These are phyloP conservation scores for Champsocephalus esox DNA, from an alignment of 2,797 vertebrate species.

Conservation along the genomic window DNA sequence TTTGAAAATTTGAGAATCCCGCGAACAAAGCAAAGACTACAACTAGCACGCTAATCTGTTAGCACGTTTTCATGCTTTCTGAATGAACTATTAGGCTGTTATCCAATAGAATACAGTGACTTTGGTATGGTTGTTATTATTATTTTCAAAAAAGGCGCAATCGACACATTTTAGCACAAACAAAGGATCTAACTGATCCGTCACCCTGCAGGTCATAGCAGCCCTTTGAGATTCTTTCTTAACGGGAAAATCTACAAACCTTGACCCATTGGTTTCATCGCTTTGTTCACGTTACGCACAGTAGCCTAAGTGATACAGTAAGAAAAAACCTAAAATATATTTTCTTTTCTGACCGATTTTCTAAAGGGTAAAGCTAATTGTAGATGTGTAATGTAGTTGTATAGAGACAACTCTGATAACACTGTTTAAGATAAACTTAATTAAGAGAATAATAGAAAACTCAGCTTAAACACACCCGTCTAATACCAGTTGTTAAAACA, in stretches of 20 bases:
- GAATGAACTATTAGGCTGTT: not conserved
- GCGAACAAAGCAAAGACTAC: not conserved
- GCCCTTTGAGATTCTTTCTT: not conserved
- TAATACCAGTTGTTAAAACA: slow-evolving; percentile 51
- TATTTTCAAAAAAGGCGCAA: not conserved
- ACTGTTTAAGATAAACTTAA: slow-evolving; percentile 68
- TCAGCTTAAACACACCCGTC: slow-evolving; percentile 46
- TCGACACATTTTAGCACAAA: not conserved
- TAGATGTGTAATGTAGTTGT: slow-evolving; percentile 59
- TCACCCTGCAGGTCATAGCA: not conserved
- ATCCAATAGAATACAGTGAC: not conserved
- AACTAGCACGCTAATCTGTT: not conserved
- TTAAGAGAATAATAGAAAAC: slow-evolving; percentile 61
- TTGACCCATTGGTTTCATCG: not conserved
- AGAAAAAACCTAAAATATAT: not conserved
- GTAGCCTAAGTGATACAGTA: not conserved
- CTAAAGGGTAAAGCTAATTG: not conserved
- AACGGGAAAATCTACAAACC: not conserved
- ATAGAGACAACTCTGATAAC: slow-evolving; percentile 62
- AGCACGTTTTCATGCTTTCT: not conserved
- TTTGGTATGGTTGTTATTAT: not conserved
- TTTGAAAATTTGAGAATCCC: not conserved
- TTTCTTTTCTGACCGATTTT: slow-evolving; percentile 16
- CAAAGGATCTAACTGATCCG: not conserved
- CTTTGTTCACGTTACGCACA: not conserved